These are phyloP conservation scores for Synodontis membranacea DNA, from an alignment of 2,113 vertebrate species.

Conservation along the genomic window DNA sequence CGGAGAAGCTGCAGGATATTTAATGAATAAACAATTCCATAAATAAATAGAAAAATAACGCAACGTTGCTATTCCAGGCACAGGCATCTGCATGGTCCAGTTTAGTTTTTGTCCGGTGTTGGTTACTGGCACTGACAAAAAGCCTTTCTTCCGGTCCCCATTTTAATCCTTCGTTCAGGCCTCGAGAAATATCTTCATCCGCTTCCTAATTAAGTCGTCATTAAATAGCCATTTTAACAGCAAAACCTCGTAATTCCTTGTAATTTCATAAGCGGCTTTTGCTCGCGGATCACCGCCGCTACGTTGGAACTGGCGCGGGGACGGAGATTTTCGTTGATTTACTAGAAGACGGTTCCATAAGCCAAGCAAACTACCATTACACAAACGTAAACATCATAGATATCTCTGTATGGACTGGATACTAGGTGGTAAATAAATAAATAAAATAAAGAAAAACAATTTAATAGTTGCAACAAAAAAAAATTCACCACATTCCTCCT, in stretches of 20 bases:
- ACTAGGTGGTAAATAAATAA: not conserved
- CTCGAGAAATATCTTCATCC: not conserved
- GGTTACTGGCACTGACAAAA: not conserved
- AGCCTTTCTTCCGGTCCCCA: not conserved
- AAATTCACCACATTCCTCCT: not conserved
- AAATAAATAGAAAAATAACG: not conserved
- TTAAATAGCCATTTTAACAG: not conserved
- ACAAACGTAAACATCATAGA: not conserved
- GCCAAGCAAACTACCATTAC: not conserved
- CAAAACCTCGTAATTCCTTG: not conserved
- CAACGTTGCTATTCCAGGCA: not conserved
- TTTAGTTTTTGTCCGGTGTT: not conserved
- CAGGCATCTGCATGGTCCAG: not conserved
- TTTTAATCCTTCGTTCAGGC: not conserved
- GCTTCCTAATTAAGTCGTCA: not conserved
- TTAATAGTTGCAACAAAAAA: not conserved
- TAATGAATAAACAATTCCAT: not conserved
- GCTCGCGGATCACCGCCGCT: not conserved
- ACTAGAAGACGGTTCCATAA: not conserved
- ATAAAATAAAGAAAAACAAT: not conserved
- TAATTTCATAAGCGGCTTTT: slow-evolving; percentile 9
- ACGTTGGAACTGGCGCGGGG: not conserved
- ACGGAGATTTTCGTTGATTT: not conserved
- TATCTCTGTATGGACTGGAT: not conserved
- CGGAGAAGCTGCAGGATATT: not conserved